Conservation (phyloP, 1,140 invertebrate genomes). For the Panagrolaimus sp. region DNA sequence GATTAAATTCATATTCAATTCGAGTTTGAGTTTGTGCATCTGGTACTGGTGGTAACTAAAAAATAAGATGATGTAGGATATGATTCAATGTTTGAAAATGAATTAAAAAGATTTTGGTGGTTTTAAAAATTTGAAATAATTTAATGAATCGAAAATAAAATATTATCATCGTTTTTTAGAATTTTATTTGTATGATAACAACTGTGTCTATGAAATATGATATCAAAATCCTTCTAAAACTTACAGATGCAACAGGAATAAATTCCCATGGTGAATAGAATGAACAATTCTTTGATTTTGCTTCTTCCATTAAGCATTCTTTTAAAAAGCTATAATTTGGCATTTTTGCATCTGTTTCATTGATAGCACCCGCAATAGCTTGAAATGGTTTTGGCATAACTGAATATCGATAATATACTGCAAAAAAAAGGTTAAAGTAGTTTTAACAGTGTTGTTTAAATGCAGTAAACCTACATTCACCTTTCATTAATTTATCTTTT, state of each 20-base stretch:
- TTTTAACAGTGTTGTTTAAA: no score
- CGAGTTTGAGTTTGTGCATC: not conserved
- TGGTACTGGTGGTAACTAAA: not conserved
- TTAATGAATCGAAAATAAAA: no score
- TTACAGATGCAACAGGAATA: not conserved
- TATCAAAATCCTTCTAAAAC: not conserved
- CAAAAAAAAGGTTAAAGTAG: not conserved
- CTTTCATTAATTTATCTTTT: conserved; percentile 2
- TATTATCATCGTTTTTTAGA: no score
- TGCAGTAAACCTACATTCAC: not conserved
- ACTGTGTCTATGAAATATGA: no score
- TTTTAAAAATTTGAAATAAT: no score
- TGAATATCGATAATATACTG: not conserved
- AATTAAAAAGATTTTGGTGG: no score
- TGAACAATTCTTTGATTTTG: not conserved
- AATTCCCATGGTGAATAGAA: not conserved
- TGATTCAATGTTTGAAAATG: no score
- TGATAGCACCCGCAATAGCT: not conserved
- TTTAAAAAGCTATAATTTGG: not conserved
- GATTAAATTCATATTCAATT: conserved; percentile 1
- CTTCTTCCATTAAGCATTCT: not conserved
- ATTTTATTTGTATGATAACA: no score
- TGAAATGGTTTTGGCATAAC: conserved; percentile 7
- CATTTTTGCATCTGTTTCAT: conserved; percentile 5
- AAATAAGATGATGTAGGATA: no score